Evolutionary conservation across 2,888 invertebrate species (phyloP).

Genomic region (Caenorhabditis macrosperma): DNA sequence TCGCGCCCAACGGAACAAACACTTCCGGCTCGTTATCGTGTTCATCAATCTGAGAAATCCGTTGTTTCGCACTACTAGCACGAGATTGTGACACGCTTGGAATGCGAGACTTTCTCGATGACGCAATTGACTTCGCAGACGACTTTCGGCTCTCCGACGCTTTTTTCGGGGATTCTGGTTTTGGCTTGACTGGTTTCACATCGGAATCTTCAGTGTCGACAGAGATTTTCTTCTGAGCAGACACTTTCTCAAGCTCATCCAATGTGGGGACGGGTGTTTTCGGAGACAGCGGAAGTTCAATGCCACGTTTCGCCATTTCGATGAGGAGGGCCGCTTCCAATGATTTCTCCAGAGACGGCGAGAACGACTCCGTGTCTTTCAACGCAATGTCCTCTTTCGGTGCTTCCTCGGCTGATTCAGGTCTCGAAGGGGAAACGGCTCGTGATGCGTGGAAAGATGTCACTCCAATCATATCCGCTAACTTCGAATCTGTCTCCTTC

Average conservation of each 20-base stretch:
- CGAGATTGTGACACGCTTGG: constrained; percentile 44
- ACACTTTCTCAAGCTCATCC: constrained; percentile 21
- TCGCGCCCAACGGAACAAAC: constrained; percentile 52
- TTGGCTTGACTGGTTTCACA: constrained; percentile 21
- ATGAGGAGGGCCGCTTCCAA: constrained; percentile 52
- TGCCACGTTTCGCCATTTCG: constrained; percentile 64
- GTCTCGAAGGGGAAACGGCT: not conserved
- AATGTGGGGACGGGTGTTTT: constrained; percentile 14
- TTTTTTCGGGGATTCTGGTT: constrained; percentile 21
- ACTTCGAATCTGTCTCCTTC: constrained; percentile 40
- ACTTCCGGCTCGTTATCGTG: constrained; percentile 46
- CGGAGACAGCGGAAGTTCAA: constrained; percentile 62
- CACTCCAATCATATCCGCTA: constrained; percentile 66
- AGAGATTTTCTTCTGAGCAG: not conserved
- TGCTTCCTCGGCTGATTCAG: constrained; percentile 4
- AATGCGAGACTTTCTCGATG: constrained; percentile 38
- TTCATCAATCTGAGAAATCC: constrained; percentile 44
- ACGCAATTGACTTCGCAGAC: constrained; percentile 51
- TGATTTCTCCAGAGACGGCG: constrained; percentile 39
- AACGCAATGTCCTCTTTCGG: not conserved
- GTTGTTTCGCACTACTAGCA: constrained; percentile 32
- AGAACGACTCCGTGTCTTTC: constrained; percentile 15
- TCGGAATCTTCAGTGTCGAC: constrained; percentile 42
- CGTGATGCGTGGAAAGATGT: constrained; percentile 34
- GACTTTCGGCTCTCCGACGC: constrained; percentile 33